These are phyloP conservation scores for Procambarus virginalis DNA, from an alignment of 1,140 invertebrate species.

Conservation along the genomic window DNA sequence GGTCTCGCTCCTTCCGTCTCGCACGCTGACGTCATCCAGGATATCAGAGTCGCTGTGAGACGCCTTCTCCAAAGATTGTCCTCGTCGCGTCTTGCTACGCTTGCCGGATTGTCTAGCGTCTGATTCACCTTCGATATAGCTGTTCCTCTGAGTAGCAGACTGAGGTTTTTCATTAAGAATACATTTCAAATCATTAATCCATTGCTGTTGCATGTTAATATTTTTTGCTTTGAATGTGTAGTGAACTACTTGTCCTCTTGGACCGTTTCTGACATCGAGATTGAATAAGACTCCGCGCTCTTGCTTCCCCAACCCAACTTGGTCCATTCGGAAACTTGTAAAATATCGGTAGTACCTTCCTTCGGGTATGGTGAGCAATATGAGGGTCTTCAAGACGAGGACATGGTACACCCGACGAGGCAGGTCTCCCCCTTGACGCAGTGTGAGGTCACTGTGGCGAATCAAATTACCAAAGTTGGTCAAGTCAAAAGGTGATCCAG, in stretches of 20 bases:
- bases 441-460: slow-evolving; percentile 37
- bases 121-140: slow-evolving; percentile 36
- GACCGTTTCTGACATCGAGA: slow-evolving; percentile 54
- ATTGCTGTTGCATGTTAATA: slow-evolving; percentile 60
- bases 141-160: slow-evolving; percentile 32
- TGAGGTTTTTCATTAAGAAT: slow-evolving; percentile 34
- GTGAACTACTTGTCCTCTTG: slow-evolving; percentile 8
- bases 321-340: slow-evolving; percentile 60
- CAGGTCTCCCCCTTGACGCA: slow-evolving; percentile 44
- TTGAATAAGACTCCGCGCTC: slow-evolving; percentile 55
- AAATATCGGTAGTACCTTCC: slow-evolving; percentile 59
- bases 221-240: slow-evolving; percentile 63
- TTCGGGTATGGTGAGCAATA: slow-evolving; percentile 23
- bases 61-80: slow-evolving; percentile 29
- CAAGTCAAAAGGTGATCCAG: slow-evolving; percentile 57
- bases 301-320: slow-evolving; percentile 53
- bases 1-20: background rate
- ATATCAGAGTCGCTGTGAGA: slow-evolving; percentile 10
- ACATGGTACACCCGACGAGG: slow-evolving; percentile 45
- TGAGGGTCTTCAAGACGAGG: slow-evolving; percentile 53
- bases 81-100: slow-evolving; percentile 40
- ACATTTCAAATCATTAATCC: slow-evolving; percentile 53
- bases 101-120: background rate
- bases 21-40: slow-evolving; percentile 14
- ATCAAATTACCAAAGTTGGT: slow-evolving; percentile 55